Base-by-base conservation (phyloP, 2,113 vertebrate genomes). In the Atlantisia rogersi region DNA sequence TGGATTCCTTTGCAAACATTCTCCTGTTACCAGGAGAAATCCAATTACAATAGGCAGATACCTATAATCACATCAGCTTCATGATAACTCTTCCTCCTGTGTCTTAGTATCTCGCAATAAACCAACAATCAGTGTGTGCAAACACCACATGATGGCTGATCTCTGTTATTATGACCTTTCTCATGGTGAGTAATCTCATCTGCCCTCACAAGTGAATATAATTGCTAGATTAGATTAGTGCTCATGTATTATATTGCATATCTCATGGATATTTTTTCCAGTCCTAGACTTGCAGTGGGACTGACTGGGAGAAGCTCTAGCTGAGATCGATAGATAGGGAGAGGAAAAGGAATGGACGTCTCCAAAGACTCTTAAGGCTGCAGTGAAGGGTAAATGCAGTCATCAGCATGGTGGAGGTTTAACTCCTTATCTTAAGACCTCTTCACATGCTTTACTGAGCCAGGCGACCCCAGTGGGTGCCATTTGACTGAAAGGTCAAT, bases 111-210 rank as follows among this genome's bases (percentile, higher is more conserved):
- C 91, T 89, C 5, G 44, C 92, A 70, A 31, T 32, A 64, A 95
- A 42, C 39, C 95, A 84, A 10, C 92, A 92, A 76, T 79, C 94
- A 79, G 88, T 50, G 50, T 55, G 85, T 93, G 96, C 89, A 97
- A 97, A 97, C 92, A 97, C 86, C 92, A 62, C 93, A 79, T 92
- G 97, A 81, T 68, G 94, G 28, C 88, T 81, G 95, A 86, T 94
- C 89, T 95, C 62, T 84, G 93, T 28, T 65, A 40, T 60, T 95
- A 19, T 92, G 96, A 97, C 96, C 95, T 96, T 94, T 92, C 79
- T 94, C 48, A 44, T 82, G 80, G 31, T 90, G 84, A 97, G 59
- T 79, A 88, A 95, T 92, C 67, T 92, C 90, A 56, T 73, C 95
- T 96, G 76, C 90, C 92, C 94, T 93, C 85, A 42, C 52, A 83